Conservation (phyloP, 2,888 invertebrate genomes). For the Phyllotreta cruciferae region DNA sequence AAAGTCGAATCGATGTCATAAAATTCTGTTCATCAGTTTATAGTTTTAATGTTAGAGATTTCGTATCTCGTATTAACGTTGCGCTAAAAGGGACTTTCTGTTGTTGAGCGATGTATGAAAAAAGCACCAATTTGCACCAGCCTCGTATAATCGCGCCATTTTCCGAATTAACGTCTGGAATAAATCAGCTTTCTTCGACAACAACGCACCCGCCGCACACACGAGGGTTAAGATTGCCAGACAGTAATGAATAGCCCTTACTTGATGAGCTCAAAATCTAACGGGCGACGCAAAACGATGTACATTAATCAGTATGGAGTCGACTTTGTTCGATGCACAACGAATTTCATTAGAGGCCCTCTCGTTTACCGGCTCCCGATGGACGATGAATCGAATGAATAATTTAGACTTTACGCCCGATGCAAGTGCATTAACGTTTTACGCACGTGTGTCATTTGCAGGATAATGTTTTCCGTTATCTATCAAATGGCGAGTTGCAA, state of each 20-base stretch:
- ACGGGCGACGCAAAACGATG: conserved; percentile 55
- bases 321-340: conserved; percentile 45
- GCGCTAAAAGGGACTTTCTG: too few relatives aligned
- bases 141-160: not conserved
- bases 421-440: conserved; percentile 25
- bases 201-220: conserved; percentile 21
- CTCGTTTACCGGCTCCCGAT: conserved; percentile 3
- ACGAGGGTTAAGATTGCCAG: conserved; percentile 46
- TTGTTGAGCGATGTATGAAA: too few relatives aligned
- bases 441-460: too few relatives aligned
- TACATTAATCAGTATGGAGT: conserved; percentile 54
- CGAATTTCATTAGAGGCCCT: conserved; percentile 48
- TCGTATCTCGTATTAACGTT: too few relatives aligned
- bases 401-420: conserved; percentile 44
- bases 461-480: too few relatives aligned
- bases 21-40: too few relatives aligned
- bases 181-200: conserved; percentile 3
- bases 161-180: not conserved
- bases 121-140: too few relatives aligned
- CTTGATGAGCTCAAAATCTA: conserved; percentile 55
- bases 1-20: too few relatives aligned
- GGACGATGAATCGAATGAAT: conserved; percentile 49
- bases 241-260: conserved; percentile 56
- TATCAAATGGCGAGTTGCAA: too few relatives aligned
- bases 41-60: too few relatives aligned